Conservation (phyloP, 2,888 invertebrate genomes). For the Ceramica pisi region DNA sequence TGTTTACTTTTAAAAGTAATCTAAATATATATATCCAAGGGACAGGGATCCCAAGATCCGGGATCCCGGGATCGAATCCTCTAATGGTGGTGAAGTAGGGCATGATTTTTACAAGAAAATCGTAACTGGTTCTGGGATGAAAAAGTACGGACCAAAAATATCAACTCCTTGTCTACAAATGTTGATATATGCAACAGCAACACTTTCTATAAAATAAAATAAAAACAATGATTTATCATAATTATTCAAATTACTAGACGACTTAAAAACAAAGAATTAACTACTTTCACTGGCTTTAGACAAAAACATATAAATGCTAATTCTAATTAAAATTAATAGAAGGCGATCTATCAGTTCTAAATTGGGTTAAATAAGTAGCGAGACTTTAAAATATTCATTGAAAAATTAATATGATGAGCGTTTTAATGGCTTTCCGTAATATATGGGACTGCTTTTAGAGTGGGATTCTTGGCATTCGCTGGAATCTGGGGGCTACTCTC, state of each 20-base stretch:
- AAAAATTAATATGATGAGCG: constrained; percentile 63
- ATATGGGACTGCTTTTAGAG: constrained; percentile 39
- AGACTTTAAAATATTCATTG: constrained; percentile 72
- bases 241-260: constrained; percentile 31
- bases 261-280: constrained; percentile 52
- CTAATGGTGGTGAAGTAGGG: no score
- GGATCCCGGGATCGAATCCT: no score
- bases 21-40: no score
- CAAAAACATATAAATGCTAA: constrained; percentile 41
- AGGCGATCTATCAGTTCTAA: constrained; percentile 34
- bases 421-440: constrained; percentile 51
- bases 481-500: no score
- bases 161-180: background rate
- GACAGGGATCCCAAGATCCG: no score
- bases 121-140: no score
- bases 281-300: constrained; percentile 52
- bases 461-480: constrained; percentile 18
- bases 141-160: no score
- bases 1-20: no score
- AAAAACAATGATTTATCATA: constrained; percentile 14
- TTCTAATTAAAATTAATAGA: constrained; percentile 50
- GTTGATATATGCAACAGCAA: background rate
- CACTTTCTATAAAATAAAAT: constrained; percentile 16
- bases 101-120: background rate
- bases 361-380: constrained; percentile 65